These are phyloP conservation scores for Isoperla grammatica DNA, from an alignment of 2,888 invertebrate species.

Conservation along the genomic window DNA sequence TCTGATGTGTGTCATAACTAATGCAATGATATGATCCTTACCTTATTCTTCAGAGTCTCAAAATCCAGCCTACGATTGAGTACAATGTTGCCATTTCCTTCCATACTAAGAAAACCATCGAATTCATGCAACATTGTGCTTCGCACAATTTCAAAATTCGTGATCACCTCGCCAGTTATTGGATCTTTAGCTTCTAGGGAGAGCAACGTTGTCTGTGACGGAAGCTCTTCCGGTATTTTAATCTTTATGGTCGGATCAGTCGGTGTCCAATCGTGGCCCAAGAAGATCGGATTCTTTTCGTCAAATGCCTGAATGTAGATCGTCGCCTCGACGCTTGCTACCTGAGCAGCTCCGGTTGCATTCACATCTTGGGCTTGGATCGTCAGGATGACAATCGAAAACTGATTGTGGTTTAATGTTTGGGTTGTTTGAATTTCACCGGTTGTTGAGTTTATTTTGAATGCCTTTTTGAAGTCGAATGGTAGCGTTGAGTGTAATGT, in stretches of 20 bases:
- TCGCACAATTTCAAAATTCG: conserved; percentile 45
- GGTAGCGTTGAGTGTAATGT: conserved; percentile 54
- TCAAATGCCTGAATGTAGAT: conserved; percentile 72
- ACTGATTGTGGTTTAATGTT: conserved; percentile 1
- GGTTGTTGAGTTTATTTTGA: conserved; percentile 61
- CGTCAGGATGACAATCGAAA: conserved; percentile 65
- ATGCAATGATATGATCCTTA: no score
- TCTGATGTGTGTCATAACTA: no score
- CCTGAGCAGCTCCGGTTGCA: conserved; percentile 54
- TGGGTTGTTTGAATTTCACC: conserved; percentile 59
- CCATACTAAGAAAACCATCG: conserved; percentile 48
- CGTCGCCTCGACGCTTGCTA: conserved; percentile 62
- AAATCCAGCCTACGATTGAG: conserved; percentile 70
- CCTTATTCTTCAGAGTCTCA: conserved; percentile 53
- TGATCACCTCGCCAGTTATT: conserved; percentile 55
- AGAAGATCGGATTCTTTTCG: conserved; percentile 69
- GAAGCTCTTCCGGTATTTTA: conserved; percentile 68
- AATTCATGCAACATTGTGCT: conserved; percentile 52
- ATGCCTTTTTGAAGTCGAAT: conserved; percentile 61
- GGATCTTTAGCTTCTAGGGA: conserved; percentile 67
- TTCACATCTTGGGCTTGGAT: conserved; percentile 65
- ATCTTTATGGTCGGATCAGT: conserved; percentile 61
- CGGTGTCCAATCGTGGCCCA: conserved; percentile 65
- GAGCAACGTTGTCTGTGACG: conserved; percentile 64
- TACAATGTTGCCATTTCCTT: conserved; percentile 62